Conservation (phyloP, 2,797 vertebrate genomes). For the Platyrinchus mystaceus region DNA sequence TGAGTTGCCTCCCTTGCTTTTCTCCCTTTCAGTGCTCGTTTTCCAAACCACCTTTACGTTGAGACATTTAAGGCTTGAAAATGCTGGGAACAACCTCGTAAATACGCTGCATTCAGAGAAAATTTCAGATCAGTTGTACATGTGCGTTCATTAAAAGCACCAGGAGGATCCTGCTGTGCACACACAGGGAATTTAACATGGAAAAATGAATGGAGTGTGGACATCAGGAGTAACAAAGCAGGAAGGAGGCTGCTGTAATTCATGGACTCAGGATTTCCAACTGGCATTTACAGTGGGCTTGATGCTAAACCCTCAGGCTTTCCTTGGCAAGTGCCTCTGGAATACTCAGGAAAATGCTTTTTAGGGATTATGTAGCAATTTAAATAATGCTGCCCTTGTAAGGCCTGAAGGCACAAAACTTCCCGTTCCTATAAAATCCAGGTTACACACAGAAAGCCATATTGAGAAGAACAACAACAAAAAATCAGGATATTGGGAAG, state of each 20-base stretch:
- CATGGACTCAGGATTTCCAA: neutral
- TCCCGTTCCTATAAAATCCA: neutral
- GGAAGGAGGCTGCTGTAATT: neutral
- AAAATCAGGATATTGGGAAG: neutral
- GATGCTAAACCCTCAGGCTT: neutral
- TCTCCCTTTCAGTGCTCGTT: neutral
- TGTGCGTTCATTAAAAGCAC: neutral
- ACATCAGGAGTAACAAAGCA: neutral
- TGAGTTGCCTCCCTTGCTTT: neutral
- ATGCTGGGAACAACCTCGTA: neutral
- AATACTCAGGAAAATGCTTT: neutral
- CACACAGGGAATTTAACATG: neutral
- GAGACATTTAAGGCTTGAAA: neutral
- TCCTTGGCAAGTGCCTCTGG: neutral
- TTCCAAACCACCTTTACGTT: neutral
- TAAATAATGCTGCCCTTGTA: neutral
- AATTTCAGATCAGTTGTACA: neutral
- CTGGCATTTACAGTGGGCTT: neutral
- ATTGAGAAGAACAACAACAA: neutral
- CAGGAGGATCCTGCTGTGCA: neutral
- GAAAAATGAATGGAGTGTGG: neutral
- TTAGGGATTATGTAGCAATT: neutral
- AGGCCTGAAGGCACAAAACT: neutral
- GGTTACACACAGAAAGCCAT: neutral
- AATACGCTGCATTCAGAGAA: neutral